These are phyloP conservation scores for Drosophila persimilis DNA, from an alignment of 1,140 invertebrate genomes.

Conservation along the genomic window DNA sequence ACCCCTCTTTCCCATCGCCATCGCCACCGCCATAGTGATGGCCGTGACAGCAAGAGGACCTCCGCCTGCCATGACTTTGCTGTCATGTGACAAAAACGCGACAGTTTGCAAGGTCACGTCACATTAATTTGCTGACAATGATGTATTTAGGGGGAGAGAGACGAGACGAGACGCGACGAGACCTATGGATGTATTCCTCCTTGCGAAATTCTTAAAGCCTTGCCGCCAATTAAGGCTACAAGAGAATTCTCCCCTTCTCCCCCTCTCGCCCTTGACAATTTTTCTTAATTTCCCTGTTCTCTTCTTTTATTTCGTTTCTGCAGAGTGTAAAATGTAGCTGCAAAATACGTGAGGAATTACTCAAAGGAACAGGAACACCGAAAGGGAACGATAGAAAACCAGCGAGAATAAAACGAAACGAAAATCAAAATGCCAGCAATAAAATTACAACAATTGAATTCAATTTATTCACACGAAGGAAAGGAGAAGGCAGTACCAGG, in stretches of 20 bases:
- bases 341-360: too few species aligned
- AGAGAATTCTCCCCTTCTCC: neutral
- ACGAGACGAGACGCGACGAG: neutral
- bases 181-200: constrained; percentile 6
- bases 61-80: constrained; percentile 55
- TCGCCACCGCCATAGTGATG: constrained; percentile 11
- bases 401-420: constrained; percentile 17
- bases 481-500: neutral
- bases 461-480: constrained; percentile 36
- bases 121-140: constrained; percentile 81
- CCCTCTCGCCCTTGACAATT: too few species aligned
- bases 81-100: constrained; percentile 79
- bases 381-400: too few species aligned
- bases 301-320: too few species aligned
- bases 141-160: constrained; percentile 61
- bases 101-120: constrained; percentile 80
- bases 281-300: too few species aligned
- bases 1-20: neutral
- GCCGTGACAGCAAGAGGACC: constrained; percentile 16
- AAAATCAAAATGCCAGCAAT: constrained; percentile 71
- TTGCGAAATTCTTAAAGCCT: too few species aligned
- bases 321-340: too few species aligned
- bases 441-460: constrained; percentile 63
- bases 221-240: too few species aligned
- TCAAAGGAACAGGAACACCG: too few species aligned